Conservation (phyloP, 1,140 invertebrate genomes). For the Monomorium pharaonis region DNA sequence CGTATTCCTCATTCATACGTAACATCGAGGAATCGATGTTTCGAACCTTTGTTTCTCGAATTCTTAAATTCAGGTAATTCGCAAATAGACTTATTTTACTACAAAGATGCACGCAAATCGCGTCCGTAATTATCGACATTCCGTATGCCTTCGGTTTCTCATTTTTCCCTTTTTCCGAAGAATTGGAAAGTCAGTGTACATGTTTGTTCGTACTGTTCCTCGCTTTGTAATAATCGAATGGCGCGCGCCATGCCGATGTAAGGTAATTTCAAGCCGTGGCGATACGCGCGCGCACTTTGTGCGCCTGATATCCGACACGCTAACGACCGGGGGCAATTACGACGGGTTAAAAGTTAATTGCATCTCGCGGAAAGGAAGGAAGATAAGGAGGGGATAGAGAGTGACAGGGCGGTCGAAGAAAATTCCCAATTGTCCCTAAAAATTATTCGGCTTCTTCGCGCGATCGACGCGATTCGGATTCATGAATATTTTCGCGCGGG, state of each 20-base stretch:
- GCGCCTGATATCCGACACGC: conserved; percentile 45
- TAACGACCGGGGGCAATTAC: conserved; percentile 63
- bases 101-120: background rate
- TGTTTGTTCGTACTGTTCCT: background rate
- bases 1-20: background rate
- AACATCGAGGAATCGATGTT: background rate
- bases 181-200: conserved; percentile 16
- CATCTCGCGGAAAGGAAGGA: background rate
- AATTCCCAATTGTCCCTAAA: conserved; percentile 59
- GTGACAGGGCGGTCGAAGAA: background rate
- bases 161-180: background rate
- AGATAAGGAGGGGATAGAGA: background rate
- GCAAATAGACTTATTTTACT: background rate
- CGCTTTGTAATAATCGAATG: conserved; percentile 39
- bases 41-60: background rate
- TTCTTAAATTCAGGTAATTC: background rate
- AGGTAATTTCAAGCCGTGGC: conserved; percentile 31
- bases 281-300: conserved; percentile 17
- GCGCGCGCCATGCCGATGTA: conserved; percentile 27
- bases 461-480: background rate
- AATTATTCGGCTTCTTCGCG: conserved; percentile 30
- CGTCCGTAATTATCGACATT: background rate
- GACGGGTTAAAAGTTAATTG: conserved; percentile 75
- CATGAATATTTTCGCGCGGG: background rate
- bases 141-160: background rate